phyloP scores from a whole-genome alignment of 2,797 vertebrate species.

The Gymnopithys bicolor region DNA sequence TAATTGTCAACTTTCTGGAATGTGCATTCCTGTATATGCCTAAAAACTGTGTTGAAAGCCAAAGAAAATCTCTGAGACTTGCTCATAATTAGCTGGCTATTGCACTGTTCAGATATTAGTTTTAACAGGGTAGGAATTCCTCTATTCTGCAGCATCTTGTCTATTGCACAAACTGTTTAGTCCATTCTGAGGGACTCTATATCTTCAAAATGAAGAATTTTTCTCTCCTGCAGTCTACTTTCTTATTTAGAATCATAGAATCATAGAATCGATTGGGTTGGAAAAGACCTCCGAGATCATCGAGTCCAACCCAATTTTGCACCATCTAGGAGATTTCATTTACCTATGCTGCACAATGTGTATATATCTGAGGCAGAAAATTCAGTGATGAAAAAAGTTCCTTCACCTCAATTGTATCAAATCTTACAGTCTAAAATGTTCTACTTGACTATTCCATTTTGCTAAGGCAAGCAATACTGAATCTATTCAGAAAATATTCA shows the following conservation, averaged over 20 bases:
- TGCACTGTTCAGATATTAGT: not conserved
- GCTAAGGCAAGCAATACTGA: not conserved
- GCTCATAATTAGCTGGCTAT: not conserved
- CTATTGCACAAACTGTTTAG: not conserved
- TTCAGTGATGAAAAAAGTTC: not conserved
- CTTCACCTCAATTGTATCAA: not conserved
- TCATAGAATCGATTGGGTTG: too few species aligned
- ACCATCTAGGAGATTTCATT: not conserved
- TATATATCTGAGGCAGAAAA: conserved; percentile 5
- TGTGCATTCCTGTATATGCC: not conserved
- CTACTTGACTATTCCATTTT: not conserved
- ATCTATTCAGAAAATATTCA: not conserved
- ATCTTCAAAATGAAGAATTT: not conserved
- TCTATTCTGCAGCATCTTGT: not conserved
- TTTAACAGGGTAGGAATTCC: not conserved
- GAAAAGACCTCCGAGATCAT: too few species aligned
- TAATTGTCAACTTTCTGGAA: not conserved
- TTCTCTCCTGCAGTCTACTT: not conserved
- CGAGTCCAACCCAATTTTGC: not conserved
- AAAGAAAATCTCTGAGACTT: not conserved
- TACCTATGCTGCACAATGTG: not conserved
- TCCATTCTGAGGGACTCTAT: not conserved
- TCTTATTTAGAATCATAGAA: not conserved
- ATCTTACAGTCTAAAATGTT: not conserved
- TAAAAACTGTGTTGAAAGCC: not conserved